phyloP scores from a whole-genome alignment of 2,888 invertebrate genomes.

The Nomada fucata region DNA sequence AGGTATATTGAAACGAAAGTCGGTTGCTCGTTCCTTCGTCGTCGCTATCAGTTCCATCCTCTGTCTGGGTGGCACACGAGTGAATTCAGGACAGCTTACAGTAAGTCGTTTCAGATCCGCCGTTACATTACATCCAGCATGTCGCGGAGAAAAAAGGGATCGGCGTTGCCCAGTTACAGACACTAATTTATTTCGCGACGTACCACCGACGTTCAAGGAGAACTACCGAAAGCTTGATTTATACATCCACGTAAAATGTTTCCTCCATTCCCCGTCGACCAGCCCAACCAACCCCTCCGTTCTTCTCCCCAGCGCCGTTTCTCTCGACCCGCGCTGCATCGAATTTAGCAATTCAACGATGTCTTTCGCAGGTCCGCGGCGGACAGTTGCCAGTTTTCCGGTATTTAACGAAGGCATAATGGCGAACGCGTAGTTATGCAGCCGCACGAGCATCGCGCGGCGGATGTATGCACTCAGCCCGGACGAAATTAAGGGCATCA shows the following conservation, averaged over 20 bases:
- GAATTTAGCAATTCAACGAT: background rate
- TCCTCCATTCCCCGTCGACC: background rate
- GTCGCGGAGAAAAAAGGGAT: background rate
- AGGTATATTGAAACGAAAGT: too few relatives aligned
- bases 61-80: too few relatives aligned
- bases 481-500: constrained; percentile 66
- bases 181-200: constrained; percentile 24
- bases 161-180: background rate
- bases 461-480: constrained; percentile 42
- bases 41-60: background rate
- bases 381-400: constrained; percentile 27
- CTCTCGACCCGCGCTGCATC: background rate
- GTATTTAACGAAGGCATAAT: constrained; percentile 32
- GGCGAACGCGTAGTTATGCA: constrained; percentile 45
- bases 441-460: constrained; percentile 30
- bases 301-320: background rate
- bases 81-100: background rate
- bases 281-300: background rate
- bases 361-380: constrained; percentile 15
- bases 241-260: background rate
- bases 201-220: background rate
- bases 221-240: constrained; percentile 20
- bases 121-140: background rate
- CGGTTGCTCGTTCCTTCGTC: too few relatives aligned
- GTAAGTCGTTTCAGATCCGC: background rate